Base-by-base conservation (phyloP, 1,140 invertebrate species). In the Trichomalopsis sarcophagae region DNA sequence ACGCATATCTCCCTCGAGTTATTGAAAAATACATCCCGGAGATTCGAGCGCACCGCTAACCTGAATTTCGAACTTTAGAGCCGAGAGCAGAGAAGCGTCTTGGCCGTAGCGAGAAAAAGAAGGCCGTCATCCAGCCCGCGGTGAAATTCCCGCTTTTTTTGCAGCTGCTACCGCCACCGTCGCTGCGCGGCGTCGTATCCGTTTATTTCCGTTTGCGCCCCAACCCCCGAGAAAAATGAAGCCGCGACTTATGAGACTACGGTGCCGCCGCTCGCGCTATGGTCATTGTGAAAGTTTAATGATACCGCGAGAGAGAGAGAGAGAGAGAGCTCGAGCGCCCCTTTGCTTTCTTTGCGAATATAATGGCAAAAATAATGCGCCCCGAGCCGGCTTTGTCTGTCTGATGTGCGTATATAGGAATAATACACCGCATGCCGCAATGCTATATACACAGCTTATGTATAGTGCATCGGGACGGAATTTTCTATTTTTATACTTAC, bases 251-350 rank as follows among this genome's bases (percentile, higher is more conserved):
- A 80, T 44, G 62, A 80, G 78, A 80, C 62, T 71, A 17, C 73
- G 33, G 14, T 21, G 55, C 55, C 76, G 40, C 27, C 27, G 27
- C 27, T 27, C 27, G 27, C 27, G 27, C 33, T 14, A 55, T 47
- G 68, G 66, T 81, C 80, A 73, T 81, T 81, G 68, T 81, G 40
- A 71, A 81, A 81, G 40, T 81, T 81, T 81, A 81, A 81, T 50
- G 80, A 73, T 81, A 73, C 68, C 40, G n/a, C 40, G 40, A 27
- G 55, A 21, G 55, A 14, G 14, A 14, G 0, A 2, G 69, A 23
- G 69, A 40, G 40, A 40, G 40, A 44, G 55, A 62, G 55, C 55
- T 62, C 21, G 17, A 11, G 69, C 27, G 69, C 14, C 14, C 11
- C 69, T 71, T 27, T 71, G 69, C 69, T 71, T 33, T 71, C 69